Evolutionary conservation across 2,888 invertebrate species (phyloP).

Genomic region (Steinernema hermaphroditum): DNA sequence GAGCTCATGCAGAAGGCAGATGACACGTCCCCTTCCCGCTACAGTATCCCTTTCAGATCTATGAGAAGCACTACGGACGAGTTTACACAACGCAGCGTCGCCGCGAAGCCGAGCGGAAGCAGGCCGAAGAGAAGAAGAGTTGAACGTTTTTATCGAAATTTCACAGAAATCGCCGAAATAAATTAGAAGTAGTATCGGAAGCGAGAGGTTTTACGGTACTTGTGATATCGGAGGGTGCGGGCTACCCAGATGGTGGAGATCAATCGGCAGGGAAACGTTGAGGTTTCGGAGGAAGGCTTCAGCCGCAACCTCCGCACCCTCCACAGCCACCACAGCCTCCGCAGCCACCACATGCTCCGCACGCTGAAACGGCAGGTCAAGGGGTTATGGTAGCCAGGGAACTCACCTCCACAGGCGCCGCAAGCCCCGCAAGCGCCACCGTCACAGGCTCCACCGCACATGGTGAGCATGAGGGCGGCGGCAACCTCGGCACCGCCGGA

Average conservation of each 20-base stretch:
- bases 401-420: background rate
- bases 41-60: background rate
- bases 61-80: background rate
- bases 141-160: conserved; percentile 2
- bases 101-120: background rate
- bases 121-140: background rate
- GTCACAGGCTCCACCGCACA: conserved; percentile 48
- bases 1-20: conserved; percentile 15
- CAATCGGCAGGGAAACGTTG: background rate
- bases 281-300: background rate
- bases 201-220: background rate
- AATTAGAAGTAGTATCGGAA: background rate
- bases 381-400: background rate
- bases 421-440: conserved; percentile 49
- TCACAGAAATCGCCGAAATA: conserved; percentile 20
- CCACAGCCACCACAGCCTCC: conserved; percentile 48
- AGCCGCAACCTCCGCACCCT: conserved; percentile 47
- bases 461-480: conserved; percentile 47
- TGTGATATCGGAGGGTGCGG: background rate
- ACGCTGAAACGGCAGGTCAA: conserved; percentile 38
- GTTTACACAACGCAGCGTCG: background rate
- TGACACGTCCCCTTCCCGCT: background rate
- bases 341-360: conserved; percentile 60
- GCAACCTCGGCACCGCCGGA: conserved; percentile 41
- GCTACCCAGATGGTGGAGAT: background rate